These are phyloP conservation scores for Centrocercus urophasianus DNA, from an alignment of 2,113 vertebrate genomes.

Conservation along the genomic window DNA sequence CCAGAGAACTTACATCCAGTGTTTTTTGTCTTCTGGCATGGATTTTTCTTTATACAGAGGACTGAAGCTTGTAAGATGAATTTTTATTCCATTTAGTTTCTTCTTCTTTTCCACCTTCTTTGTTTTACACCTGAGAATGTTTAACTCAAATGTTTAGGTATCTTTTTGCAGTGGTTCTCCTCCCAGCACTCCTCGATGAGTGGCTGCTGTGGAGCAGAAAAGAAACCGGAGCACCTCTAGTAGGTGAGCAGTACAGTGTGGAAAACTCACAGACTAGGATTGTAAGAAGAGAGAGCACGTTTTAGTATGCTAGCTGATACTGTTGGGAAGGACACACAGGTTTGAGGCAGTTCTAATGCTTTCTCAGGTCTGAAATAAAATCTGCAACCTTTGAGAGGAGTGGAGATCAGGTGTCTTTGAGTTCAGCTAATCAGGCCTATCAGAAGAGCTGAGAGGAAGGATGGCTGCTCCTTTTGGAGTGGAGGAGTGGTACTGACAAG, in stretches of 20 bases:
- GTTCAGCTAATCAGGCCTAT: background rate
- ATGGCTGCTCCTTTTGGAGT: background rate
- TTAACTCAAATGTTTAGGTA: background rate
- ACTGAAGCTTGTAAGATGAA: background rate
- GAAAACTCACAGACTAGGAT: background rate
- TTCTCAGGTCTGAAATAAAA: background rate
- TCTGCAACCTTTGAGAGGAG: background rate
- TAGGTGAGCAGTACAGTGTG: background rate
- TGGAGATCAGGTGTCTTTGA: background rate
- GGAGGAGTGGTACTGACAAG: background rate
- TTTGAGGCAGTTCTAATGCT: background rate
- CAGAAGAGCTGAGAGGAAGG: background rate
- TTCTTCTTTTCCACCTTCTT: constrained; percentile 14
- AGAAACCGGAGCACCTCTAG: background rate
- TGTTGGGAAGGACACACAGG: background rate
- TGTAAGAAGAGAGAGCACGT: background rate
- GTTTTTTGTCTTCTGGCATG: background rate
- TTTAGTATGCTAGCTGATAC: rapidly evolving
- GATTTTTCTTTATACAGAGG: background rate
- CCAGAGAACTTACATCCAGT: background rate
- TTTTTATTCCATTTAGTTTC: constrained; percentile 9
- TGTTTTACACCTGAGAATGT: background rate
- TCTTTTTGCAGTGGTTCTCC: background rate
- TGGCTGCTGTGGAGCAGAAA: background rate
- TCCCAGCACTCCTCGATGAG: background rate